Base-by-base conservation (phyloP, 2,888 invertebrate species). In the Punctoribates punctum region DNA sequence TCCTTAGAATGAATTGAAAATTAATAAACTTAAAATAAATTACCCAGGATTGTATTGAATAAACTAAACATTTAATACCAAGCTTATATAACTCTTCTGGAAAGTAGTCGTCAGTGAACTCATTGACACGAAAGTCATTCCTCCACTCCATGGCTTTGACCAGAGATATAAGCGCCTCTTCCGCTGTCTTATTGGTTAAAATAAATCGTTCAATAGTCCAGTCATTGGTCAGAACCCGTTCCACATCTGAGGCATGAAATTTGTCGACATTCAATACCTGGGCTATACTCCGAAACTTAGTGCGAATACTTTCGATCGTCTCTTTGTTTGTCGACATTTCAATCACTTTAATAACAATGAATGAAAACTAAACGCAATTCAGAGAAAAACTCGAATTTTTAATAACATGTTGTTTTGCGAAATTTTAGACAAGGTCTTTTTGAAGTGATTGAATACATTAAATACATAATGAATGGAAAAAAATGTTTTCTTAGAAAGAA, bases 141-240 rank as follows among this genome's bases (percentile, higher is more conserved):
- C 65, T 23, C 74, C 74, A 74, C 25, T 60, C 29, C 74, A 74
- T 74, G 13, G 74, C 46, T 15, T 38, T 34, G 11, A 74, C 42
- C 17, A 74, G n/a, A 25, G 25, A 38, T 13, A 34, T 46, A 4
- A 65, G 62, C 17, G 51, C 74, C 5, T 51, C 42, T 38, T 74
- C 65, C 15, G 20, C 46, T 42, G 73, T 34, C 13, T 38, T 29
- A 6, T 23, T 34, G 23, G 23, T 15, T 23, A 51, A n/a, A 1
- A 74, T 15, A 62, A 46, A 65, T 62, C 74, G 34, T 65, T 65
- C 65, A 42, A 74, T 42, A 17, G 42, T 23, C 34, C 29, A 74
- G 27, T 65, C 65, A 20, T 74, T 42, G 8, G 1, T 62, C 13
- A 11, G n/a, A n/a, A 74, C 48, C 62, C 60, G 2, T 15, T 65